Evolutionary conservation across 2,888 invertebrate genomes (phyloP).

Genomic region (Rhagium mordax): DNA sequence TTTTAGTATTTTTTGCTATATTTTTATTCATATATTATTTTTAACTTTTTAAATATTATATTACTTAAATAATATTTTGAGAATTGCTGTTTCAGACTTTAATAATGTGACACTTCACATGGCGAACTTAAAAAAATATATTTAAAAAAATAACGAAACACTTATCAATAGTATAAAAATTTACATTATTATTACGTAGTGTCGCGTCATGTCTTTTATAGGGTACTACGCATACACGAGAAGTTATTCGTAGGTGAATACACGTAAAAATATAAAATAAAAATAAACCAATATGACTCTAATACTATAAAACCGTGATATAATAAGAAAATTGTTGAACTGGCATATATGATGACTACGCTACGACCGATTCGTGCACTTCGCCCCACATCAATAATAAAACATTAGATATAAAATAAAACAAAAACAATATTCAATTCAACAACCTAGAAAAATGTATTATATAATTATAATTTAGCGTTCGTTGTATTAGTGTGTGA

Average conservation of each 20-base stretch:
- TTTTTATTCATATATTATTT: slow-evolving; percentile 62
- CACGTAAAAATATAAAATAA: slow-evolving; percentile 59
- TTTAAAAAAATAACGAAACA: slow-evolving; percentile 68
- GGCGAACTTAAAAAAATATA: slow-evolving; percentile 69
- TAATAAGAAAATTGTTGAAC: slow-evolving; percentile 62
- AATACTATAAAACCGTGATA: slow-evolving; percentile 66
- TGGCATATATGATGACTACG: slow-evolving; percentile 69
- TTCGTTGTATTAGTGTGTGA: slow-evolving; percentile 65
- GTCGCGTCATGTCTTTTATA: slow-evolving; percentile 68
- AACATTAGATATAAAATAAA: slow-evolving; percentile 47
- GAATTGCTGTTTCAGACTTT: slow-evolving; percentile 72
- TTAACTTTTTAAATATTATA: slow-evolving; percentile 62
- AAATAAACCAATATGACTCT: slow-evolving; percentile 64
- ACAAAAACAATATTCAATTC: slow-evolving; percentile 42
- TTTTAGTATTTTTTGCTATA: slow-evolving; percentile 64
- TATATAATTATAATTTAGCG: slow-evolving; percentile 47
- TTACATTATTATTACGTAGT: slow-evolving; percentile 63
- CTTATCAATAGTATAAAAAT: slow-evolving; percentile 66
- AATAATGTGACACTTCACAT: slow-evolving; percentile 69
- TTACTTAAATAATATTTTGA: slow-evolving; percentile 70
- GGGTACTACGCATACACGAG: slow-evolving; percentile 49
- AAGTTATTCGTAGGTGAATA: slow-evolving; percentile 31
- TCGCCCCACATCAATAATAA: slow-evolving; percentile 52
- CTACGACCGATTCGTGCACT: slow-evolving; percentile 58
- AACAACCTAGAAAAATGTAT: slow-evolving; percentile 33